Evolutionary conservation across 2,888 invertebrate genomes (phyloP).

Genomic region (Xestia ashworthii): DNA sequence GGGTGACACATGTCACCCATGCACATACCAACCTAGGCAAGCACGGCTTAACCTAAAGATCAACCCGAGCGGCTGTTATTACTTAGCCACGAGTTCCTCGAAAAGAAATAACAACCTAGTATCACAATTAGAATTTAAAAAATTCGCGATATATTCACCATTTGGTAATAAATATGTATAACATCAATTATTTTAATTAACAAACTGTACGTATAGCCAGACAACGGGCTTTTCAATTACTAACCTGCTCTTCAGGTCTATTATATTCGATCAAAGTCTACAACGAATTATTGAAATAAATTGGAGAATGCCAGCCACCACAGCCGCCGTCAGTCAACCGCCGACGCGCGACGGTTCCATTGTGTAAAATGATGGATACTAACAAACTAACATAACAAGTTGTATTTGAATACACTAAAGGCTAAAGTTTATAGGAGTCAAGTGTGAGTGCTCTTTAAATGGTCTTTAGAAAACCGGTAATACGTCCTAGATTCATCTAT

Average conservation of each 20-base stretch:
- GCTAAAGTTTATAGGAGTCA: conserved; percentile 11
- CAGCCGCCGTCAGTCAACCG: conserved; percentile 17
- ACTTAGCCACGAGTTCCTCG: too few relatives aligned
- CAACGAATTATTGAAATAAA: conserved; percentile 34
- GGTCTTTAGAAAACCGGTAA: background rate
- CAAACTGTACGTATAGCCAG: background rate
- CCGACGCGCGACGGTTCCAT: background rate
- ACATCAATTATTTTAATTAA: conserved; percentile 9
- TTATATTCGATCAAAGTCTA: conserved; percentile 31
- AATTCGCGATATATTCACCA: background rate
- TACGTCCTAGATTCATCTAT: background rate
- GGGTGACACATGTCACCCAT: too few relatives aligned
- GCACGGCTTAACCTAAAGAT: too few relatives aligned
- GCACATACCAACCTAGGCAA: too few relatives aligned
- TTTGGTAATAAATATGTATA: background rate
- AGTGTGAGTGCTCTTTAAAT: conserved; percentile 9
- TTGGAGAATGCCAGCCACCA: conserved; percentile 15
- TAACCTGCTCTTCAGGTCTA: background rate
- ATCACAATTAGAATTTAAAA: background rate
- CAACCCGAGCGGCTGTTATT: too few relatives aligned
- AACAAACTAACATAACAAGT: conserved; percentile 20
- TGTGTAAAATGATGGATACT: background rate
- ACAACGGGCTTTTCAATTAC: background rate
- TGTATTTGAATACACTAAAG: conserved; percentile 9
- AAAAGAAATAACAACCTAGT: background rate